Conservation (phyloP, 2,888 invertebrate species). For the Epirrita christyi region DNA sequence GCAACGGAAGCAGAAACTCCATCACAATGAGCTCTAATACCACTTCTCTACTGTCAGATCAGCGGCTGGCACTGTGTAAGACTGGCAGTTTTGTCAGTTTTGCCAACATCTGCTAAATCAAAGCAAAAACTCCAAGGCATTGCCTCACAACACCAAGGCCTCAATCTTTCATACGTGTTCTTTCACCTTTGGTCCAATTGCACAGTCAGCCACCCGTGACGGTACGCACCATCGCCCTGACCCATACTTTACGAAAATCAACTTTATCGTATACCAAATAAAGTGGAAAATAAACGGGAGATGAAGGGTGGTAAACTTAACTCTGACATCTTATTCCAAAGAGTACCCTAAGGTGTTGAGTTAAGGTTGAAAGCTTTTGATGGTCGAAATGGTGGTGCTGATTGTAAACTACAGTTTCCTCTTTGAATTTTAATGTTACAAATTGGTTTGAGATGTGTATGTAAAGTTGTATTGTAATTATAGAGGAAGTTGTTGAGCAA, state of each 20-base stretch:
- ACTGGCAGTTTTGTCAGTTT: no score
- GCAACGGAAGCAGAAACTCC: no score
- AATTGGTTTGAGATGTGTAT: conserved; percentile 43
- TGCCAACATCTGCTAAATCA: conserved; percentile 10
- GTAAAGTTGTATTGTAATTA: conserved; percentile 37
- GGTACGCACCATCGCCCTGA: conserved; percentile 59
- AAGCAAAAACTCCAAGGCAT: conserved; percentile 20
- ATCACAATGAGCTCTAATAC: no score
- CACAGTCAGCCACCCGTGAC: conserved; percentile 70
- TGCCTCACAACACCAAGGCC: conserved; percentile 37
- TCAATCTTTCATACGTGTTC: conserved; percentile 53
- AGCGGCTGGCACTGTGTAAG: no score
- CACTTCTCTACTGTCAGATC: no score
- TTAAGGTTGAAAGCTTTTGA: conserved; percentile 17
- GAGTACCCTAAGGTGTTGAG: conserved; percentile 9
- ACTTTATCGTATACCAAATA: conserved; percentile 22
- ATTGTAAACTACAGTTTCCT: conserved; percentile 52
- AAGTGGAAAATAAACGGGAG: not conserved
- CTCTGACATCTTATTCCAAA: conserved; percentile 21
- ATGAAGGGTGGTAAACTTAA: conserved; percentile 3
- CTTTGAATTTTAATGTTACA: conserved; percentile 43
- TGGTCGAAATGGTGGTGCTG: conserved; percentile 12
- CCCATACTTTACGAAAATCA: conserved; percentile 5
- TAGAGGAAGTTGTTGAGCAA: conserved; percentile 19
- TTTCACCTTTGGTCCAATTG: conserved; percentile 82